Conservation (phyloP, 2,113 vertebrate species). For the Formicarius rufipectus region DNA sequence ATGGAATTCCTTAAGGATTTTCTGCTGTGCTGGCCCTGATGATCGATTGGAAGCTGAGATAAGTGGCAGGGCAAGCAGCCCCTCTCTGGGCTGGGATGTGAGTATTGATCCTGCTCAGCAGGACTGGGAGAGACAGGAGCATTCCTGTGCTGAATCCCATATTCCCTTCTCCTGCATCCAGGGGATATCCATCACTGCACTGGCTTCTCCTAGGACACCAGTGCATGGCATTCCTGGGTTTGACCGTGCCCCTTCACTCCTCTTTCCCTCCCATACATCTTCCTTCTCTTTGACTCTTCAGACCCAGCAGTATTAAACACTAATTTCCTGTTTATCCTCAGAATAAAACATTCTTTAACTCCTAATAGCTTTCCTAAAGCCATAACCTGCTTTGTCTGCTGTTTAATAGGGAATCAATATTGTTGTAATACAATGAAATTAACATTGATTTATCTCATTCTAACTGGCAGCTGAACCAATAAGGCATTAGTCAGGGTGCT, state of each 20-base stretch:
- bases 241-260: background rate
- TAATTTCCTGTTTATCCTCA: constrained; percentile 4
- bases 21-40: background rate
- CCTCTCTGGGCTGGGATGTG: accelerated
- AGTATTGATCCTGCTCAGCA: too few relatives aligned
- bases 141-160: accelerated
- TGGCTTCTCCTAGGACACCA: background rate
- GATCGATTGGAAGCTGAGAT: accelerated
- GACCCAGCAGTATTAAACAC: background rate
- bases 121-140: background rate
- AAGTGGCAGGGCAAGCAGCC: background rate
- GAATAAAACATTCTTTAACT: constrained; percentile 32
- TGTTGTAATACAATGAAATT: constrained; percentile 71
- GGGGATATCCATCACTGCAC: accelerated
- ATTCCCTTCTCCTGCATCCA: background rate
- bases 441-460: constrained; percentile 70
- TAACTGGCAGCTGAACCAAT: constrained; percentile 55
- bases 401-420: constrained; percentile 72
- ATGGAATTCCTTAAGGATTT: background rate
- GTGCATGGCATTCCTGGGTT: background rate
- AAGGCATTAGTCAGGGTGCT: background rate
- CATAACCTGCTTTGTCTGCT: constrained; percentile 59
- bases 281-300: background rate
- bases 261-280: background rate
- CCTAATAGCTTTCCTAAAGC: constrained; percentile 62